Base-by-base conservation (phyloP, 2,113 vertebrate species). In the Bambusicola thoracicus region DNA sequence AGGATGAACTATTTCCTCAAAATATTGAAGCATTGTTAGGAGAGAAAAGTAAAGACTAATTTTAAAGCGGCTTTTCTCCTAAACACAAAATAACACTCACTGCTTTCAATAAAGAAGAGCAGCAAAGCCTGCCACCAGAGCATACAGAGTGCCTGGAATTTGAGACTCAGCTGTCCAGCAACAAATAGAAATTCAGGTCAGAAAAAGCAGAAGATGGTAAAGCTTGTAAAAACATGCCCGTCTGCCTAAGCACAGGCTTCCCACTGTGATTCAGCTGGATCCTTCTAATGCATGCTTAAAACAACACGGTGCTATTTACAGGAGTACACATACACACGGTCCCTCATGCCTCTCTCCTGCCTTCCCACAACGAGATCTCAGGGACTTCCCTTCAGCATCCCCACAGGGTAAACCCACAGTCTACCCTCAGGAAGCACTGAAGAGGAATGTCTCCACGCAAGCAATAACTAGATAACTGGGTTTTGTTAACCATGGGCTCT, bases 171-270 rank as follows among this genome's bases (percentile, higher is more conserved):
- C 59, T 63, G 38, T 76, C 58, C 25, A 62, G 49, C 29, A 29
- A 73, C 30, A 74, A 87, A 76, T 5, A 82, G 91, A 96, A 95
- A 94, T 81, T 66, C 85, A 94, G 94, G 94, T 93, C 89, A 95
- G 84, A 85, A 94, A 69, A 90, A 89, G 81, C 5, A 92, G 67
- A 79, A 89, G 87, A 78, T 6, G 7, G 59, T 73, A 70, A 87
- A 46, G 68, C 92, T 59, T 80, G 92, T n/a, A 61, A 73, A 74
- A 89, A 89, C 93, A 38, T 8, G 95, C 55, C 85, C 81, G 74
- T 30, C 67, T 78, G 79, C 69, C 92, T 82, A 43, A 80, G 85
- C 59, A 81, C 36, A 92, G 67, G 63, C 63, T 90, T 81, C 21
- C 11, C 62, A 58, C 5, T 74, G 79, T 40, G 41, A 82, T 70